These are phyloP conservation scores for Oophaga sylvatica DNA, from an alignment of 2,797 vertebrate genomes.

Conservation along the genomic window DNA sequence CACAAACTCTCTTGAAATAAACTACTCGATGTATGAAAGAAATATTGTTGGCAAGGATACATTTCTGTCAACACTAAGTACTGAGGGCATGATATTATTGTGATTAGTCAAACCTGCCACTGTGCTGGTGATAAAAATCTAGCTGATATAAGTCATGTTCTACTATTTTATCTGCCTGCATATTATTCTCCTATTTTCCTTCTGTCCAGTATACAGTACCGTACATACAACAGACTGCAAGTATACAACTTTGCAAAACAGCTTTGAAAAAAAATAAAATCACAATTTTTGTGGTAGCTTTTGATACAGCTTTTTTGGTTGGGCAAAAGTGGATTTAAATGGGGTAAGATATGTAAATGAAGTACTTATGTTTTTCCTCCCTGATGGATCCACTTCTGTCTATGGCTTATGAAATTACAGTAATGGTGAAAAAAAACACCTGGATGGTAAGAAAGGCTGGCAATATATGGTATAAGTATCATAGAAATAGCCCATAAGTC, in stretches of 20 bases:
- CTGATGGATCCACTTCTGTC: too few species aligned
- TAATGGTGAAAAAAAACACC: too few species aligned
- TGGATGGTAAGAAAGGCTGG: too few species aligned
- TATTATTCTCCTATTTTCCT: background rate
- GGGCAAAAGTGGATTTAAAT: too few species aligned
- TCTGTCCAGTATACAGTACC: background rate
- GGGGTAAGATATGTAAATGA: too few species aligned
- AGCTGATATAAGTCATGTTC: background rate
- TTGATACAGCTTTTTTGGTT: too few species aligned
- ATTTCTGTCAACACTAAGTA: conserved; percentile 9
- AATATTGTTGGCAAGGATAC: conserved; percentile 26
- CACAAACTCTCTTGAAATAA: conserved; percentile 1
- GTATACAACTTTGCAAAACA: background rate
- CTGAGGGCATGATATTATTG: background rate
- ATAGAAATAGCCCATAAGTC: too few species aligned
- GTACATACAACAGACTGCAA: background rate
- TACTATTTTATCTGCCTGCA: background rate
- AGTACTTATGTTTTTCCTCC: too few species aligned
- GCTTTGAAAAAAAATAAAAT: too few species aligned
- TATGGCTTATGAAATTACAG: too few species aligned
- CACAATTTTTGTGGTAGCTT: too few species aligned
- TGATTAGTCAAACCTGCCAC: conserved; percentile 23
- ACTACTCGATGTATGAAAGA: conserved; percentile 6
- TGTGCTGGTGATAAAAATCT: background rate
- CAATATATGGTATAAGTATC: too few species aligned